phyloP scores from a whole-genome alignment of 2,113 vertebrate genomes.

The Cyprinodon brontotheroides region DNA sequence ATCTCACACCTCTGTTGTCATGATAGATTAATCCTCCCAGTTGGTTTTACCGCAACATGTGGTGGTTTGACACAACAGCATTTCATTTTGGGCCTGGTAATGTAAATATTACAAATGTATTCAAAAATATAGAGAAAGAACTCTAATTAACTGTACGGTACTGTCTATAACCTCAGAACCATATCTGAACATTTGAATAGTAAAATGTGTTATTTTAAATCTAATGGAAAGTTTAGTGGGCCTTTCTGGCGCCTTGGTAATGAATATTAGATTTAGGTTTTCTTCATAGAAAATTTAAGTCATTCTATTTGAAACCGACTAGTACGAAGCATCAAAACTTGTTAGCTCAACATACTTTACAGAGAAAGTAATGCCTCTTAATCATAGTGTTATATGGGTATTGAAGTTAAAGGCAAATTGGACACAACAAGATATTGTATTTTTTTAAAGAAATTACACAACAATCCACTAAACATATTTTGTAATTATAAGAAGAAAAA shows the following conservation, averaged over 20 bases:
- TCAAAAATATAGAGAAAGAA: neutral
- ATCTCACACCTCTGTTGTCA: constrained; percentile 58
- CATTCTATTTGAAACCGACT: too few species aligned
- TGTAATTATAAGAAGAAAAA: too few species aligned
- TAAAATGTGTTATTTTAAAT: neutral
- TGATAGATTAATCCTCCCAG: constrained; percentile 59
- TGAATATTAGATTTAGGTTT: neutral
- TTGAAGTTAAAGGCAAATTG: too few species aligned
- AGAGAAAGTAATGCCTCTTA: too few species aligned
- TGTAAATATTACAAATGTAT: neutral
- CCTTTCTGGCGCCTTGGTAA: neutral
- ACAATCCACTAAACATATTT: too few species aligned
- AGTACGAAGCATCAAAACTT: too few species aligned
- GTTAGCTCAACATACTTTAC: too few species aligned
- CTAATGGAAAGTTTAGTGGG: neutral
- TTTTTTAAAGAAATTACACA: too few species aligned
- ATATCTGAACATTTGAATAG: neutral
- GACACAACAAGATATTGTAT: too few species aligned
- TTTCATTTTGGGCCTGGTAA: constrained; percentile 17
- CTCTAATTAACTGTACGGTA: neutral
- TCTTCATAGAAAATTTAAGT: too few species aligned
- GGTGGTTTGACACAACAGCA: constrained; percentile 39
- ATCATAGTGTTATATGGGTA: too few species aligned
- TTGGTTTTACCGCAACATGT: constrained; percentile 50
- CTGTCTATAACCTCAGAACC: neutral